A percentile compares a stretch with the other conserved stretches of the same genome.
phyloP scores from a whole-genome alignment of 1,140 invertebrate genomes.

The Zelostemma sp. region DNA sequence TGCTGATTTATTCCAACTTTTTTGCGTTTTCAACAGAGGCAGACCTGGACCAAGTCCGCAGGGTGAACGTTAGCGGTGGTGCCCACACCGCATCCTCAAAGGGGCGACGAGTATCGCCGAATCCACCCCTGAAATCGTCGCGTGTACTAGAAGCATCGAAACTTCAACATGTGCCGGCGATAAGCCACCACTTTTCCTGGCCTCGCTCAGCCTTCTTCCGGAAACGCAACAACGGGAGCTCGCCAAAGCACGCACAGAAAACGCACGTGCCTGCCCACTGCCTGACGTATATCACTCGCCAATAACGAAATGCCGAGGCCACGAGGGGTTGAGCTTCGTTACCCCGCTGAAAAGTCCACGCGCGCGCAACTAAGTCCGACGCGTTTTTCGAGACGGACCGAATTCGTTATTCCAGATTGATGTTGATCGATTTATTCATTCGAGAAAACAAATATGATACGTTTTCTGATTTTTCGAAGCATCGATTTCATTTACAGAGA shows the following conservation, averaged over 20 bases:
- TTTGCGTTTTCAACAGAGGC: slow-evolving; percentile 62
- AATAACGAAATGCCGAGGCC: slow-evolving; percentile 27
- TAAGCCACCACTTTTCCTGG: slow-evolving; percentile 42
- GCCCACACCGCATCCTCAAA: slow-evolving; percentile 64
- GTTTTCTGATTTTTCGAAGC: too few species aligned
- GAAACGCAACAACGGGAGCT: slow-evolving; percentile 32
- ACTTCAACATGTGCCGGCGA: slow-evolving; percentile 39
- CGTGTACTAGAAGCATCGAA: slow-evolving; percentile 44
- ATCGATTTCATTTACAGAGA: too few species aligned
- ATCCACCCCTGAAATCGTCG: slow-evolving; percentile 54
- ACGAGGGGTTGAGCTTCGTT: background rate
- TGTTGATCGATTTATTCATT: too few species aligned
- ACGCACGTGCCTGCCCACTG: slow-evolving; percentile 45
- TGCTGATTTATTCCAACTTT: background rate
- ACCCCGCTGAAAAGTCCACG: background rate
- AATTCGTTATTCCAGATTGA: too few species aligned
- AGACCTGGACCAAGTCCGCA: slow-evolving; percentile 72
- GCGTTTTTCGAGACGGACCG: background rate
- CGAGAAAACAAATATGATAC: too few species aligned
- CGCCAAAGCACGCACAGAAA: slow-evolving; percentile 44
- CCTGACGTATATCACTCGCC: slow-evolving; percentile 38
- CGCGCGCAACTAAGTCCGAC: background rate
- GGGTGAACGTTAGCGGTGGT: slow-evolving; percentile 71
- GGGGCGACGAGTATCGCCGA: slow-evolving; percentile 51
- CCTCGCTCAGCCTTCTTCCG: slow-evolving; percentile 33